Conservation (phyloP, 2,113 vertebrate genomes). For the Macrotis lagotis region DNA sequence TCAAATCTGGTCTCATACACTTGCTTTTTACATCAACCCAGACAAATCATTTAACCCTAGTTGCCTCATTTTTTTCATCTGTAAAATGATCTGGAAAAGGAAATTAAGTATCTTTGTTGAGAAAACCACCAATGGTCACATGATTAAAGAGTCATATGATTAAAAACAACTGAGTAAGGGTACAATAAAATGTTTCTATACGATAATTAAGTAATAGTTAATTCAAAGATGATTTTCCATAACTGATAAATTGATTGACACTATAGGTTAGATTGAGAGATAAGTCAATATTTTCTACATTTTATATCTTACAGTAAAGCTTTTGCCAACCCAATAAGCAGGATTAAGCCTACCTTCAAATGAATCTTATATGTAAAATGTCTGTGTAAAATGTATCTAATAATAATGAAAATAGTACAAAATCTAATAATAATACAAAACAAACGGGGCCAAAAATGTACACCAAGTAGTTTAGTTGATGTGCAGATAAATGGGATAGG, state of each 20-base stretch:
- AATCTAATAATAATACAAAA: not conserved
- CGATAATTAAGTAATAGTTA: not conserved
- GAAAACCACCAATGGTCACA: not conserved
- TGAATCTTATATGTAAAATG: not conserved
- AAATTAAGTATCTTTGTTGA: not conserved
- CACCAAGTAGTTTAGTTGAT: not conserved
- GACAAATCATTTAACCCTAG: not conserved
- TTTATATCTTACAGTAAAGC: not conserved
- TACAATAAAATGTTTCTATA: not conserved
- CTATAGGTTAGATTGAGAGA: not conserved
- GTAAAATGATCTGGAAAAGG: not conserved
- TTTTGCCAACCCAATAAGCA: not conserved
- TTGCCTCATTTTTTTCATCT: not conserved
- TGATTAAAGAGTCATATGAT: not conserved
- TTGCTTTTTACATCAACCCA: not conserved
- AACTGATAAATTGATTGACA: not conserved
- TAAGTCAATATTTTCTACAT: not conserved
- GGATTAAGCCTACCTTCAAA: not conserved
- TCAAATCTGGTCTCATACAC: not conserved
- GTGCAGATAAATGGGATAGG: not conserved
- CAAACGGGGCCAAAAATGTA: not conserved
- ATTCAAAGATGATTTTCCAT: not conserved
- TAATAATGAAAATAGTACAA: not conserved
- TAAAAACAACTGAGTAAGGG: not conserved
- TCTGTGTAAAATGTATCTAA: not conserved